These are phyloP conservation scores for Caiman crocodilus DNA, from an alignment of 2,797 vertebrate species.

Conservation along the genomic window DNA sequence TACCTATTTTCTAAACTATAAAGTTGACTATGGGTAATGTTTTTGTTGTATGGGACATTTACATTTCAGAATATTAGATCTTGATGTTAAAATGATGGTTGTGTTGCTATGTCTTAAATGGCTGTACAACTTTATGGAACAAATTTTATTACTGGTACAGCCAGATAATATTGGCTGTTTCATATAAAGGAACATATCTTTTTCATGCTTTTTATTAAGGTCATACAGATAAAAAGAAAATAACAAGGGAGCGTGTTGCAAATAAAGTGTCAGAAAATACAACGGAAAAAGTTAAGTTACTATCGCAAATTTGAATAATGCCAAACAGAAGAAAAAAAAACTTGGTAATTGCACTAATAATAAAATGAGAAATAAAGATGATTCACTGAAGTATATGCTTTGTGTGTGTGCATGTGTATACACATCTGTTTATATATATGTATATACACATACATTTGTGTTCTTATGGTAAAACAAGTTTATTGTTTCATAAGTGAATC, in stretches of 20 bases:
- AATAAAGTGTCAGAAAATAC: neutral
- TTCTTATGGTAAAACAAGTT: neutral
- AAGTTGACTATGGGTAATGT: neutral
- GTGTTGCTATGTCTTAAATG: neutral
- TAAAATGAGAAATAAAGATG: neutral
- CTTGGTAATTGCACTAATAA: neutral
- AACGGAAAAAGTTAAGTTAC: neutral
- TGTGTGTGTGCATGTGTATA: too few species aligned
- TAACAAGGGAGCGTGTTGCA: neutral
- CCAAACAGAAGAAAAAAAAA: neutral
- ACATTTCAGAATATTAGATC: constrained; percentile 12
- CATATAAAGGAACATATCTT: neutral
- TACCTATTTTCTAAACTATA: neutral
- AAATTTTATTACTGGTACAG: neutral
- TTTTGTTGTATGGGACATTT: constrained; percentile 4
- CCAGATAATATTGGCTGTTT: neutral
- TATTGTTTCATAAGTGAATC: neutral
- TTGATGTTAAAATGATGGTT: constrained; percentile 11
- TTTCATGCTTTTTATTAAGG: neutral
- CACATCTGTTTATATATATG: too few species aligned
- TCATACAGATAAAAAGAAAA: neutral
- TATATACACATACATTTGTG: too few species aligned
- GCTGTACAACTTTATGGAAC: neutral
- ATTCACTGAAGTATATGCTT: neutral
- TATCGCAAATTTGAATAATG: neutral